These are phyloP conservation scores for Brachionus paranguensis DNA, from an alignment of 1,140 invertebrate genomes.

Conservation along the genomic window DNA sequence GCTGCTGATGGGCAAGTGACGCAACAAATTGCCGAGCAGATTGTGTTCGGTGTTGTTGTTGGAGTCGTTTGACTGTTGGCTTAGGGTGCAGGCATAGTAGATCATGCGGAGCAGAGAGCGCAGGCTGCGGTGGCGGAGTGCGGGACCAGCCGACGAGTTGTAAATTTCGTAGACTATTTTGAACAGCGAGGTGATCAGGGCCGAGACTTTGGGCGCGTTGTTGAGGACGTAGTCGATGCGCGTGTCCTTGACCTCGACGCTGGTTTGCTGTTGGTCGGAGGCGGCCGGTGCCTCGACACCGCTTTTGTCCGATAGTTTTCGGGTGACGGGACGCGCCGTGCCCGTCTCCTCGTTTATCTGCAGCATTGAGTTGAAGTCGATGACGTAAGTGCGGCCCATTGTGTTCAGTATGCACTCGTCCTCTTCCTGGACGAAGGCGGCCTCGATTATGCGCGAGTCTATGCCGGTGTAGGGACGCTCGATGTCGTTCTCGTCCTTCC, in stretches of 20 bases:
- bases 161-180: conserved; percentile 87
- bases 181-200: conserved; percentile 80
- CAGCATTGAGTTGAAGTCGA: conserved; percentile 93
- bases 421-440: conserved; percentile 45
- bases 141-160: conserved; percentile 90
- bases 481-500: conserved; percentile 45
- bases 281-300: background rate
- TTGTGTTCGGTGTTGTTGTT: background rate
- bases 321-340: conserved; percentile 79
- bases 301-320: conserved; percentile 48
- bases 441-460: conserved; percentile 2
- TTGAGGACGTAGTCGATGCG: conserved; percentile 64
- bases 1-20: conserved; percentile 56
- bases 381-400: conserved; percentile 71
- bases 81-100: conserved; percentile 68
- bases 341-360: conserved; percentile 96
- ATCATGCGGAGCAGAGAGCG: conserved; percentile 90
- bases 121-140: conserved; percentile 88
- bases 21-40: conserved; percentile 4
- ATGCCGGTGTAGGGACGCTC: conserved; percentile 31
- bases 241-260: conserved; percentile 56
- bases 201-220: conserved; percentile 66
- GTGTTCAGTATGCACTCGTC: conserved; percentile 5
- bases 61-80: background rate
- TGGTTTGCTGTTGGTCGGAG: background rate